Evolutionary conservation across 1,140 invertebrate species (phyloP), one percentile per base, ranked within the genome.

Genomic region (Neoseiulus cucumeris): DNA sequence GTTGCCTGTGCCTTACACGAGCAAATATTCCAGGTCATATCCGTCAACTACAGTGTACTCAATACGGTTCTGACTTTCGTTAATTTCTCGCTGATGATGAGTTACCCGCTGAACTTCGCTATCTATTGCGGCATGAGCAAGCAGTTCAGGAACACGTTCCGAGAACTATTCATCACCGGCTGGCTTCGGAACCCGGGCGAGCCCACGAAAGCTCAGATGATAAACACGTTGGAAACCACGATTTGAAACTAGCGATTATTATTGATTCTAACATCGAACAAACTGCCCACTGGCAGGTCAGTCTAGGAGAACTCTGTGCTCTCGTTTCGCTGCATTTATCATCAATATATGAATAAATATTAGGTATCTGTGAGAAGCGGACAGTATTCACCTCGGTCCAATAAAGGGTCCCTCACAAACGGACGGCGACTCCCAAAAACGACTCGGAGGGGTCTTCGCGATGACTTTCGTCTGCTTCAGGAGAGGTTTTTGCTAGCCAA

Each of bases 41-140:
- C 88, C 68, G 74, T 89, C 0, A 82, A 90, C 73, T 90, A 90
- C 70, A 75, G 83, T 64, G 80, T 89, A 44, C 85, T 87, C 17
- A 89, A 90, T 73, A 82, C 85, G 7, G 81, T 89, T 66, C 86
- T 94, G 47, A 76, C 93, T 20, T 82, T 92, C 69, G 89, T 86
- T 0, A 91, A 91, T 77, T 89, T 94, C 76, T 87, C 89, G 74
- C 88, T 95, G 68, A 85, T 90, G 45, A 79, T 91, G 7, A 88
- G 85, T 20, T 94, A 93, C 75, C 90, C 90, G 0, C 85, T 93
- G 65, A 92, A 94, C 76, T 95, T 95, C 72, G 89, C 89, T 65
- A 93, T 95, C 67, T 95, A 95, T 74, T 94, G 90, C 74, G 89
- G 89, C 5, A 94, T 94, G 91, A 89, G 86, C 55, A 79, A 88